Percentiles rank a stretch among this genome's conserved stretches.
phyloP scores from a whole-genome alignment of 2,797 vertebrate genomes.

The Spondyliosoma cantharus region DNA sequence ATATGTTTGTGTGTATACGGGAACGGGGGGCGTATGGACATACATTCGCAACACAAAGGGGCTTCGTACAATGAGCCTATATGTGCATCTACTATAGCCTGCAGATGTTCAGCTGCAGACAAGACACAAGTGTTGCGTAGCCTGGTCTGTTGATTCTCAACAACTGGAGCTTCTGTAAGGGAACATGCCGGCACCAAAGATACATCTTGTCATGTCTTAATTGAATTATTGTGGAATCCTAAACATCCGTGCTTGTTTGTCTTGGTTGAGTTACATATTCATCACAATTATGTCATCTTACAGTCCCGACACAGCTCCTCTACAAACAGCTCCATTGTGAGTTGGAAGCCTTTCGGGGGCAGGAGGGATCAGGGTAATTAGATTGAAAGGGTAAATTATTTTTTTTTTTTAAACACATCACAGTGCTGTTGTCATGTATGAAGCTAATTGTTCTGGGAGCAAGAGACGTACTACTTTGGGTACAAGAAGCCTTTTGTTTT shows the following conservation, averaged over 20 bases:
- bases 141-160: slow-evolving; percentile 35
- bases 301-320: slow-evolving; percentile 53
- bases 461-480: slow-evolving; percentile 31
- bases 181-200: slow-evolving; percentile 47
- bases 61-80: neutral
- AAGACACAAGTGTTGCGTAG: slow-evolving; percentile 13
- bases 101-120: slow-evolving; percentile 20
- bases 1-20: neutral
- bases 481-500: slow-evolving; percentile 65
- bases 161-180: slow-evolving; percentile 37
- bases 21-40: neutral
- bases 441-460: slow-evolving; percentile 65
- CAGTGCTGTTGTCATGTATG: slow-evolving; percentile 56
- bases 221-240: slow-evolving; percentile 66
- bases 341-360: slow-evolving; percentile 46
- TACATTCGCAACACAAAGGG: slow-evolving; percentile 11
- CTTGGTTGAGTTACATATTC: slow-evolving; percentile 66
- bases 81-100: neutral
- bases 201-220: slow-evolving; percentile 61
- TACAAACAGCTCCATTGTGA: slow-evolving; percentile 67
- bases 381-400: slow-evolving; percentile 67
- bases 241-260: slow-evolving; percentile 69
- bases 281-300: slow-evolving; percentile 64
- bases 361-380: slow-evolving; percentile 65
- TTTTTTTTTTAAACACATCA: slow-evolving; percentile 70